Evolutionary conservation across 2,113 vertebrate species (phyloP), one percentile per base, ranked within the genome.

Genomic region (Chaetorhynchus papuensis): DNA sequence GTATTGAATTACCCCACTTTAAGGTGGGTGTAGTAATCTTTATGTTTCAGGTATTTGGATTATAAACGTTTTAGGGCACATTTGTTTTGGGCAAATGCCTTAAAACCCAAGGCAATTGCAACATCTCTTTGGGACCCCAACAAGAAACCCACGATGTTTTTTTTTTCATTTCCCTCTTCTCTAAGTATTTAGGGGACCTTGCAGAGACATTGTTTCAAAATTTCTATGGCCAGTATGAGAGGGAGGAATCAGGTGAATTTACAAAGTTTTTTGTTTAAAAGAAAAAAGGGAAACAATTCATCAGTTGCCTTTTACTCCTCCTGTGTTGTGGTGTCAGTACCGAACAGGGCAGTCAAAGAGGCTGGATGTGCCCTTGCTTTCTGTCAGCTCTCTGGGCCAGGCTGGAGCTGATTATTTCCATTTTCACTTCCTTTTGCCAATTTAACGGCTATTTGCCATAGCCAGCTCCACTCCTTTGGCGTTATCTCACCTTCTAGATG

Each of bases 341-440:
- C 28, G 63, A 50, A 13, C 33, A 49, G 53, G 27, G 11, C 37
- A 59, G n/a, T 26, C 53, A 88, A 63, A 52, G 44, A 80, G 35
- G 33, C 28, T 41, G 64, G 50, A 53, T 2, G 2, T 77, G 21
- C n/a, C 45, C 41, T 92, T 75, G 78, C 79, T 63, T 76, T 93
- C 52, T 89, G 26, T 71, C 31, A 49, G 41, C 53, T 88, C 69
- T 66, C 68, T 41, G 54, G 63, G 42, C 92, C 57, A 80, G 31
- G 65, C 31, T 94, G 56, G 42, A 93, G 52, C 47, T 64, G 79
- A 72, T 90, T 77, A 68, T 81, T 97, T 97, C 92, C 74, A 97
- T 98, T 98, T 96, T 97, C 97, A 97, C 97, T 95, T 97, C 39
- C 71, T 97, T 94, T 97, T 96, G 77, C 77, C 96, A 97, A 90